A percentile compares a stretch with the other conserved stretches of the same genome.
phyloP scores from a whole-genome alignment of 2,797 vertebrate genomes.

The Sebastes itinus region DNA sequence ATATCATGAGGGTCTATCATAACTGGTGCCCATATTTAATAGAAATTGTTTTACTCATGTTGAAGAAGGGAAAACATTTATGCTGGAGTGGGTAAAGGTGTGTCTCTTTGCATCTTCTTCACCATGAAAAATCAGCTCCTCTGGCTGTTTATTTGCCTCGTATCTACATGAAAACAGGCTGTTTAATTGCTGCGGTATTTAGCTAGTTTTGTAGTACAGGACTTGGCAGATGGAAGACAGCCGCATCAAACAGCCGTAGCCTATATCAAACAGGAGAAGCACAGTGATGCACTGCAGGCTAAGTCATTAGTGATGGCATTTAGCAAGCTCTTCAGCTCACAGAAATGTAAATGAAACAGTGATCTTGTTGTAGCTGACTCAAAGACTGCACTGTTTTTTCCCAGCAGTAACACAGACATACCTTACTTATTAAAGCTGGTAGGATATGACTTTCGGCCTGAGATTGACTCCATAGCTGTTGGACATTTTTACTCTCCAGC shows the following conservation, averaged over 20 bases:
- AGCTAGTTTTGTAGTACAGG: conserved; percentile 47
- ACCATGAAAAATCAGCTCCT: conserved; percentile 26
- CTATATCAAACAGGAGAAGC: conserved; percentile 57
- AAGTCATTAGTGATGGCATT: conserved; percentile 69
- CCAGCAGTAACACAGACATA: neutral
- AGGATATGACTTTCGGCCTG: too few species aligned
- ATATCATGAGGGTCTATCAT: neutral
- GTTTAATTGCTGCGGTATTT: conserved; percentile 51
- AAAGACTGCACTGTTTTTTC: conserved; percentile 8
- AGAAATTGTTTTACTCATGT: neutral
- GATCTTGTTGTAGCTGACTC: conserved; percentile 27
- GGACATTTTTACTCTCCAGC: neutral
- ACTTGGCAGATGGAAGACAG: conserved; percentile 62
- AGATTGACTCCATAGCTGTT: neutral
- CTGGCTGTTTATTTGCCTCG: conserved; percentile 29
- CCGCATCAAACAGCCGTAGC: conserved; percentile 46
- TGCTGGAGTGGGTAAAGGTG: neutral
- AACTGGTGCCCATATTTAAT: neutral
- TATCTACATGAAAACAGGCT: conserved; percentile 41
- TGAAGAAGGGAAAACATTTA: neutral
- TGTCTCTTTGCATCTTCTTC: conserved; percentile 4
- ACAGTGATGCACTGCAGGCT: conserved; percentile 55
- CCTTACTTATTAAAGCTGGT: neutral
- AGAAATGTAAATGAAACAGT: conserved; percentile 60
- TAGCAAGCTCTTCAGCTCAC: conserved; percentile 69